Conservation (phyloP, 2,113 vertebrate species). For the Cisticola juncidis region DNA sequence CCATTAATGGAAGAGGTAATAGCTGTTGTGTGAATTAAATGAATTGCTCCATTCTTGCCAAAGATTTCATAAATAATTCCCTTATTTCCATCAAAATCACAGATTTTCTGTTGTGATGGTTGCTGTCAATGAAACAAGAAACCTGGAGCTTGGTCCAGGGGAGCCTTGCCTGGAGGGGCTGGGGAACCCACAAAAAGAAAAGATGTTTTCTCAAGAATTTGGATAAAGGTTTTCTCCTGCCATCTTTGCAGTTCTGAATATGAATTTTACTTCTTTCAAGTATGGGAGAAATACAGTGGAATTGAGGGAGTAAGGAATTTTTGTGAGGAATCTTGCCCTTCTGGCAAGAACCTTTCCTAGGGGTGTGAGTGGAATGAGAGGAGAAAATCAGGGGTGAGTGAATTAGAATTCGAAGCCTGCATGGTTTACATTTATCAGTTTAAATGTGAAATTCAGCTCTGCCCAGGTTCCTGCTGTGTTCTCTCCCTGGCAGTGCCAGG, state of each 20-base stretch:
- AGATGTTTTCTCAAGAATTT: neutral
- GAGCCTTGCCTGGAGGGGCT: neutral
- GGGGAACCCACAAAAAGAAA: neutral
- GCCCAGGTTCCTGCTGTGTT: neutral
- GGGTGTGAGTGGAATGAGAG: too few relatives aligned
- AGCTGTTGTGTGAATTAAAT: conserved; percentile 14
- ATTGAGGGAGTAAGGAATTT: neutral
- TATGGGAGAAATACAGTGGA: neutral
- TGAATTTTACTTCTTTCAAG: neutral
- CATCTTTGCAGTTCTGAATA: neutral
- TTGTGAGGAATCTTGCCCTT: neutral
- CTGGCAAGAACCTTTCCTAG: neutral
- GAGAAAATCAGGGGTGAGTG: neutral
- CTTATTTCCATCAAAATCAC: neutral
- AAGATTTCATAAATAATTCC: conserved; percentile 8
- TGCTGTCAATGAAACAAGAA: neutral
- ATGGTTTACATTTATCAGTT: neutral
- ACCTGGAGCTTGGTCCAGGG: neutral
- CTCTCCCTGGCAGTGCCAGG: neutral
- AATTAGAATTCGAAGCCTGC: neutral
- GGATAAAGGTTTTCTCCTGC: neutral
- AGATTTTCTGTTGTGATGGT: neutral
- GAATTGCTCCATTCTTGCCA: neutral
- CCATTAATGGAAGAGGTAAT: neutral
- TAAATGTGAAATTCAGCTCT: neutral